Conservation (phyloP, 2,888 invertebrate genomes). For the Noctua comes region DNA sequence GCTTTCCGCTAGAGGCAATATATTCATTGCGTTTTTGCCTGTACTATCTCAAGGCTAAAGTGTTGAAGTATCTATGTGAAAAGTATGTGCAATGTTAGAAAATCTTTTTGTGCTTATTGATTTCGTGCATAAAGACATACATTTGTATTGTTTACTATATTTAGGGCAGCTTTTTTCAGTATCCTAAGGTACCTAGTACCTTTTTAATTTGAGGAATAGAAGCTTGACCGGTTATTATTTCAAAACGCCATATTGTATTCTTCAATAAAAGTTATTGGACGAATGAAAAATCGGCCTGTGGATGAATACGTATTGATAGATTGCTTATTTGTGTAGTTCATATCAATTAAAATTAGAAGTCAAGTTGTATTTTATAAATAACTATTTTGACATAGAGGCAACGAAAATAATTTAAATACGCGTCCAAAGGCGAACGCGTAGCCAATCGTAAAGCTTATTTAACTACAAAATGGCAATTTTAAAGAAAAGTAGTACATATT, state of each 20-base stretch:
- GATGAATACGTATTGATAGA: slow-evolving; percentile 20
- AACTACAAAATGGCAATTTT: neutral
- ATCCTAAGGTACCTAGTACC: too few relatives aligned
- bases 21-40: slow-evolving; percentile 4
- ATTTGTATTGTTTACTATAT: slow-evolving; percentile 18
- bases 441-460: neutral
- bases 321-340: slow-evolving; percentile 7
- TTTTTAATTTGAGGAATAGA: neutral
- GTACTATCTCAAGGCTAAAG: slow-evolving; percentile 16
- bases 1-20: slow-evolving; percentile 23
- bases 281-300: neutral
- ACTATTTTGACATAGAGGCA: neutral
- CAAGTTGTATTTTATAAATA: neutral
- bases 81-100: slow-evolving; percentile 10
- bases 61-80: slow-evolving; percentile 2
- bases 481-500: slow-evolving; percentile 9
- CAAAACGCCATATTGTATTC: neutral
- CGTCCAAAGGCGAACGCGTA: neutral
- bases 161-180: neutral
- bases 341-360: slow-evolving; percentile 25
- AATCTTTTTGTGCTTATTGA: neutral
- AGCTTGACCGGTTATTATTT: neutral
- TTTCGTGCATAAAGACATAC: slow-evolving; percentile 15
- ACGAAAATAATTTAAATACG: neutral
- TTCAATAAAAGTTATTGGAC: neutral